phyloP scores from a whole-genome alignment of 1,140 invertebrate genomes.

The Drosophila rhopaloa region DNA sequence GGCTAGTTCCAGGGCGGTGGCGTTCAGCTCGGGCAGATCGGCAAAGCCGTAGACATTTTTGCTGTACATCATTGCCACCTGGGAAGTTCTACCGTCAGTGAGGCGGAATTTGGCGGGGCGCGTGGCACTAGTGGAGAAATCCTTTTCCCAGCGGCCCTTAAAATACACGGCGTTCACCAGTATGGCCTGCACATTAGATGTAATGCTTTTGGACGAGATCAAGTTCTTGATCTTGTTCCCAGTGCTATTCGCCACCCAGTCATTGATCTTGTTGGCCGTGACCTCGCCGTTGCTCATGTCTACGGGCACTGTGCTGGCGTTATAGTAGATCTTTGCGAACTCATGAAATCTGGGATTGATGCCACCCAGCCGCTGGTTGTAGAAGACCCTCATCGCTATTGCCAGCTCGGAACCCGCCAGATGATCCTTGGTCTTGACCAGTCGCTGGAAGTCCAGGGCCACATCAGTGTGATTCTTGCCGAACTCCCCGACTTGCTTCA shows the following conservation, averaged over 20 bases:
- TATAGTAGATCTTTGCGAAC: conserved; percentile 25
- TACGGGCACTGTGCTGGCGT: conserved; percentile 39
- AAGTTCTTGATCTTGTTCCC: conserved; percentile 48
- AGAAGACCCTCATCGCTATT: conserved; percentile 64
- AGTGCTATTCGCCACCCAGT: conserved; percentile 63
- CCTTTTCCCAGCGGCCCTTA: too few species aligned
- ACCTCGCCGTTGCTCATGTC: conserved; percentile 36
- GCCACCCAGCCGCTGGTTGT: conserved; percentile 31
- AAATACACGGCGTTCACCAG: too few species aligned
- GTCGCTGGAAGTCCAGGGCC: conserved; percentile 22
- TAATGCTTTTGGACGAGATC: conserved; percentile 33
- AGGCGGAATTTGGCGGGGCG: too few species aligned
- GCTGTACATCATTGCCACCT: too few species aligned
- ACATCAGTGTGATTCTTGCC: neutral
- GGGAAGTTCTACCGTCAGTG: too few species aligned
- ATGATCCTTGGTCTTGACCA: conserved; percentile 2
- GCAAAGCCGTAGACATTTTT: too few species aligned
- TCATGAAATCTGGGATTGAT: conserved; percentile 24
- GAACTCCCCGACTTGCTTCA: conserved; percentile 41
- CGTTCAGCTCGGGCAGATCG: too few species aligned
- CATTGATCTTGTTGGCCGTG: conserved; percentile 47
- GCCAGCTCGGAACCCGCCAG: conserved; percentile 28
- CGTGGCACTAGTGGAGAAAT: too few species aligned
- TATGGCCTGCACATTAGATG: conserved; percentile 48
- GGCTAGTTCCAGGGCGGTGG: too few species aligned